Evolutionary conservation across 2,113 vertebrate genomes (phyloP).

Genomic region (Poeciliopsis occidentalis): DNA sequence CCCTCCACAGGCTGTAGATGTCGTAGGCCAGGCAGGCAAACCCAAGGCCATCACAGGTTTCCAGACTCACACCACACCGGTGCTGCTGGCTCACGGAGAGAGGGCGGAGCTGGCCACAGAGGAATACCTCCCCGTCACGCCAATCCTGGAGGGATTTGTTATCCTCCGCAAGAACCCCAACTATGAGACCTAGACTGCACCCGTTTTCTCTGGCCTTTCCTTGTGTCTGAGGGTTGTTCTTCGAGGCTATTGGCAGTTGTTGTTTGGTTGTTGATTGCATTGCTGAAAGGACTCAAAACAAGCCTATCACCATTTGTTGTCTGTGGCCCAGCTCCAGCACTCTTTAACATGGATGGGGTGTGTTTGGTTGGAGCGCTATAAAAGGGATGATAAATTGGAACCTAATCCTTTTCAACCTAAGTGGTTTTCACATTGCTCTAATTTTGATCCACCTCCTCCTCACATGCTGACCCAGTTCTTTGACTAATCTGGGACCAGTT

Average conservation of each 20-base stretch:
- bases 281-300: conserved; percentile 50
- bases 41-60: conserved; percentile 99
- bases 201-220: conserved; percentile 9
- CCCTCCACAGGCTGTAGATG: conserved; percentile 89
- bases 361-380: conserved; percentile 38
- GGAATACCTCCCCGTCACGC: conserved; percentile 93
- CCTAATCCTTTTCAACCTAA: conserved; percentile 33
- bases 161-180: conserved; percentile 98
- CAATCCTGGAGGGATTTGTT: conserved; percentile 97
- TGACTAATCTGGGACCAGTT: conserved; percentile 30
- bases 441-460: conserved; percentile 26
- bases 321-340: conserved; percentile 29
- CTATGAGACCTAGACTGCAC: conserved; percentile 85
- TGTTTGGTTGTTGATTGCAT: conserved; percentile 59
- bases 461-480: conserved; percentile 33
- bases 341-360: conserved; percentile 41
- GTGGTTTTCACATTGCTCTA: conserved; percentile 39
- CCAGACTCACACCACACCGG: conserved; percentile 98
- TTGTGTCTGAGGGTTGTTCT: conserved; percentile 34
- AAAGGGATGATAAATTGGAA: conserved; percentile 38
- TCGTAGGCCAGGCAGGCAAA: conserved; percentile 97
- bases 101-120: conserved; percentile 96
- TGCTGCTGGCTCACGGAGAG: conserved; percentile 94
- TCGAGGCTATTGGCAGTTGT: conserved; percentile 41
- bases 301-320: conserved; percentile 28